Percentiles rank a stretch among this genome's conserved stretches.
phyloP scores from a whole-genome alignment of 2,113 vertebrate species.

The Oryzias javanicus region DNA sequence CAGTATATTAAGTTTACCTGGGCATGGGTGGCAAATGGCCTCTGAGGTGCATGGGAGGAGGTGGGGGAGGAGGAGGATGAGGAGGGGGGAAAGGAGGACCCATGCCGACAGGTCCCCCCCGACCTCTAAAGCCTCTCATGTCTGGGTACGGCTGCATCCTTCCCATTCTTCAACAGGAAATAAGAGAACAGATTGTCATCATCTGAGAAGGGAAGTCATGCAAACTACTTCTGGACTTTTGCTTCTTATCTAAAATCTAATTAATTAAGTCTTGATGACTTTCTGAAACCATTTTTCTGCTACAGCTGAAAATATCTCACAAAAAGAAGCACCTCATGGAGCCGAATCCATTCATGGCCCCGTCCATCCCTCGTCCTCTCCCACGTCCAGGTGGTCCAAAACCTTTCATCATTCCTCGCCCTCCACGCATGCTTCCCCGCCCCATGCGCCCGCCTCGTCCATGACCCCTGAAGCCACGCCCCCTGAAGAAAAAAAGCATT shows the following conservation, averaged over 20 bases:
- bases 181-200: not conserved
- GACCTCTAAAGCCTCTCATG: slow-evolving; percentile 58
- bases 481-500: slow-evolving; percentile 49
- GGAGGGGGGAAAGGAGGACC: slow-evolving; percentile 64
- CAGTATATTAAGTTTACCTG: slow-evolving; percentile 51
- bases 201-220: too few species aligned
- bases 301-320: too few species aligned
- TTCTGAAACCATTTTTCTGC: too few species aligned
- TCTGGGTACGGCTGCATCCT: slow-evolving; percentile 76
- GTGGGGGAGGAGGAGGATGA: slow-evolving; percentile 50
- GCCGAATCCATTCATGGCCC: slow-evolving; percentile 70
- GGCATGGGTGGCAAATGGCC: slow-evolving; percentile 69
- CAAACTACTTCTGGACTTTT: too few species aligned
- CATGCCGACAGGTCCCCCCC: slow-evolving; percentile 65
- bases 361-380: slow-evolving; percentile 64
- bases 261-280: too few species aligned
- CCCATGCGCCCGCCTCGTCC: slow-evolving; percentile 58
- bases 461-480: slow-evolving; percentile 50
- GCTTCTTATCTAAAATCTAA: too few species aligned
- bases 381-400: slow-evolving; percentile 61
- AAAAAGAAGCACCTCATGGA: slow-evolving; percentile 69
- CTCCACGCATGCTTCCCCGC: slow-evolving; percentile 66
- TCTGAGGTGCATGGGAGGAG: slow-evolving; percentile 64
- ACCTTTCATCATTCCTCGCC: slow-evolving; percentile 69
- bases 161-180: slow-evolving; percentile 70